phyloP scores from a whole-genome alignment of 2,113 vertebrate genomes.

The mouse (Mus musculus) region DNA sequence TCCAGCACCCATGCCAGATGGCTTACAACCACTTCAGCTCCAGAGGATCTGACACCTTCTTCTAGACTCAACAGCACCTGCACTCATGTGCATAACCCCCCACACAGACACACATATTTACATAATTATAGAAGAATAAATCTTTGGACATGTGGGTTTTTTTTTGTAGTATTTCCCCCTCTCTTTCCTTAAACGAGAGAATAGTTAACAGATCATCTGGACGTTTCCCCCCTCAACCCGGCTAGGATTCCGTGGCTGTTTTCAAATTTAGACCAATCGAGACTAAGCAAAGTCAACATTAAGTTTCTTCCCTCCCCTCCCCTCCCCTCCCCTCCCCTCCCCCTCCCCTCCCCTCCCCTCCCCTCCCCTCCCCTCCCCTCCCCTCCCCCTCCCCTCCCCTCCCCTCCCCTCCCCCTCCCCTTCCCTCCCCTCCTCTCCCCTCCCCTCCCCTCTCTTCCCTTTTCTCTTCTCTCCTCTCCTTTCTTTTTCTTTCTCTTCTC shows the following conservation, averaged over 20 bases:
- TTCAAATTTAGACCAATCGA: conserved; percentile 37
- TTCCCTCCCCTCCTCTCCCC: no score
- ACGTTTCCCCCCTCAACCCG: neutral
- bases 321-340: no score
- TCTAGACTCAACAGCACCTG: neutral
- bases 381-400: no score
- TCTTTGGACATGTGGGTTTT: neutral
- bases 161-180: neutral
- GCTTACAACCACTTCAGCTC: neutral
- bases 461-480: no score
- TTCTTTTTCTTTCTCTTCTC: no score
- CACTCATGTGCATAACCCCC: neutral
- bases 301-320: neutral
- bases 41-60: neutral
- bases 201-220: neutral
- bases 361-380: no score
- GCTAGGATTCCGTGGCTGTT: neutral
- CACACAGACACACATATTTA: neutral
- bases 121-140: neutral
- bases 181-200: conserved; percentile 39
- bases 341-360: no score
- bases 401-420: no score
- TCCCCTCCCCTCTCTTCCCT: no score
- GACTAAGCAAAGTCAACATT: neutral
- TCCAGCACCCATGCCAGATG: neutral